Evolutionary conservation across 2,113 vertebrate genomes (phyloP).

Genomic region (Orientallactaga bullata): DNA sequence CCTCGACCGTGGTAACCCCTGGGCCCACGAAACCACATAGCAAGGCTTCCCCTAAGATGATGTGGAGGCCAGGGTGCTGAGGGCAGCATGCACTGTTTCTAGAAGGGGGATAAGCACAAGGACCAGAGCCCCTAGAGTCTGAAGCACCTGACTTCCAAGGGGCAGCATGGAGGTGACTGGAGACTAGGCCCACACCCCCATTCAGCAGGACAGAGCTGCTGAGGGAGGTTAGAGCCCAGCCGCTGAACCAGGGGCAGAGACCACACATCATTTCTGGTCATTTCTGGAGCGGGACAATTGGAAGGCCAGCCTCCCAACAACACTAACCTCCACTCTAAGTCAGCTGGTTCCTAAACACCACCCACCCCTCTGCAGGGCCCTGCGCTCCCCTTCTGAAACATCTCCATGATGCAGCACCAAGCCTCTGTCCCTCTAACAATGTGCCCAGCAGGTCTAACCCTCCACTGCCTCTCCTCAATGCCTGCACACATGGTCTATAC

Average conservation of each 20-base stretch:
- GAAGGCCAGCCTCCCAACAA: neutral
- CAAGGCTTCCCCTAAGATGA: constrained; percentile 22
- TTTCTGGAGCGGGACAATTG: neutral
- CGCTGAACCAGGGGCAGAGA: neutral
- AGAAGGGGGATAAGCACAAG: neutral
- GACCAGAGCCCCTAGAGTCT: neutral
- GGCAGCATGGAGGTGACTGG: neutral
- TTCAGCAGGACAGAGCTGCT: neutral
- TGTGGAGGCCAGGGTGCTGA: constrained; percentile 3
- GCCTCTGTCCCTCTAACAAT: neutral
- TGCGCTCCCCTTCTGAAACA: neutral
- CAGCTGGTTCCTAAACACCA: neutral
- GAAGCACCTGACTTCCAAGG: neutral
- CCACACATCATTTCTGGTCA: neutral
- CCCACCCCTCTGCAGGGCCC: neutral
- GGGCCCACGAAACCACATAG: neutral
- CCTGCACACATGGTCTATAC: neutral
- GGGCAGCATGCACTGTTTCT: constrained; percentile 63
- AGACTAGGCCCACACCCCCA: neutral
- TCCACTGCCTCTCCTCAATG: neutral
- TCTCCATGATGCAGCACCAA: neutral
- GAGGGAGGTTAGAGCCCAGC: neutral
- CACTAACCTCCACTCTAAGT: neutral
- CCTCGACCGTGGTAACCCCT: neutral
- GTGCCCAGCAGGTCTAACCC: neutral